phyloP scores from a whole-genome alignment of 2,888 invertebrate genomes.

The Cataglyphis altisquamis region DNA sequence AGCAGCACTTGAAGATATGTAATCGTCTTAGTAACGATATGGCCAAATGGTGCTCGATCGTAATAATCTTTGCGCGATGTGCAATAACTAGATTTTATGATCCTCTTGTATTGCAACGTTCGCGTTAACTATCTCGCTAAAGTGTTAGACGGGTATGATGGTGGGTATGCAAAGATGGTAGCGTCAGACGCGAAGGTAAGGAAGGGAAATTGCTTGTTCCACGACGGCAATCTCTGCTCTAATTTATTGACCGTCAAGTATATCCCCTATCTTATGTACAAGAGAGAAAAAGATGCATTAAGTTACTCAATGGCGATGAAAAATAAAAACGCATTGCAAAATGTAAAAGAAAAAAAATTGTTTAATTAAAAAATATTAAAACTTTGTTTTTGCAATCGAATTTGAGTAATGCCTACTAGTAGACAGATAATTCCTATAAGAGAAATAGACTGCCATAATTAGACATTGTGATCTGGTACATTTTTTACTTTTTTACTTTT shows the following conservation, averaged over 20 bases:
- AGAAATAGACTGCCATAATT: slow-evolving; percentile 22
- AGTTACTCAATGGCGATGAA: slow-evolving; percentile 2
- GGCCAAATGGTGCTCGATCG: slow-evolving; percentile 42
- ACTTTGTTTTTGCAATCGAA: neutral
- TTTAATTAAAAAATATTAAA: slow-evolving; percentile 29
- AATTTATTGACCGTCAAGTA: slow-evolving; percentile 58
- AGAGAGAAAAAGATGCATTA: slow-evolving; percentile 30
- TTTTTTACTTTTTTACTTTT: slow-evolving; percentile 18
- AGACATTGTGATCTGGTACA: neutral
- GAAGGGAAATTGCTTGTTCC: slow-evolving; percentile 58
- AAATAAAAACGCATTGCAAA: no score
- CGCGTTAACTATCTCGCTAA: slow-evolving; percentile 51
- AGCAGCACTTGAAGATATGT: slow-evolving; percentile 34
- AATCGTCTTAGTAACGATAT: slow-evolving; percentile 21
- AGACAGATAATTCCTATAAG: slow-evolving; percentile 26
- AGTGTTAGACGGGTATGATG: slow-evolving; percentile 30
- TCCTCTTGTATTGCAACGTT: slow-evolving; percentile 41
- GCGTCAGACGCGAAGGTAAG: slow-evolving; percentile 21
- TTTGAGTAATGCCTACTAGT: neutral
- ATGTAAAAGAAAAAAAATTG: neutral
- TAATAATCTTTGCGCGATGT: slow-evolving; percentile 53
- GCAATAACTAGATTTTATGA: slow-evolving; percentile 53
- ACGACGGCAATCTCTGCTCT: slow-evolving; percentile 53
- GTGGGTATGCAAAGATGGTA: slow-evolving; percentile 44
- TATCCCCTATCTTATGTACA: slow-evolving; percentile 29